phyloP scores from a whole-genome alignment of 2,797 vertebrate genomes.

The Helicolenus hilgendorfi region DNA sequence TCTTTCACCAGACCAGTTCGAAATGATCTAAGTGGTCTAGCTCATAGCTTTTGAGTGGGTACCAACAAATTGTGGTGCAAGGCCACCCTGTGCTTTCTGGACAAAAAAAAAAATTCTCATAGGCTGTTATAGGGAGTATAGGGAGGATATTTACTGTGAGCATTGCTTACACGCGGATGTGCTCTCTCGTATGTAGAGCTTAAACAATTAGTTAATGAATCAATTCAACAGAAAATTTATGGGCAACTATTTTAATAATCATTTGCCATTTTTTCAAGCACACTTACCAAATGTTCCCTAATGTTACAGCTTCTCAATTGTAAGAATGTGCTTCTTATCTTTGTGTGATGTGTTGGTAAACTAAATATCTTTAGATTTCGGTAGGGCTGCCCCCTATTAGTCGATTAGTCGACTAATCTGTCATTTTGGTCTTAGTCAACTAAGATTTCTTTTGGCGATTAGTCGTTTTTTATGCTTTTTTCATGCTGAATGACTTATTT shows the following conservation, averaged over 20 bases:
- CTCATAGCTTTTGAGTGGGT: conserved; percentile 1
- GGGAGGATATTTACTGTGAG: not conserved
- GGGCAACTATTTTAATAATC: not conserved
- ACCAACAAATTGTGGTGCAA: not conserved
- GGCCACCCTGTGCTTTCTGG: conserved; percentile 3
- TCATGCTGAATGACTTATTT: too few relatives aligned
- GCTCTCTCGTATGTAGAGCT: not conserved
- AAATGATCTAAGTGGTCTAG: not conserved
- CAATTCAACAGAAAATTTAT: not conserved
- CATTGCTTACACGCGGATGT: not conserved
- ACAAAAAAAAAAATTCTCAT: not conserved
- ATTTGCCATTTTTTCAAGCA: not conserved
- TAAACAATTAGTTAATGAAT: not conserved
- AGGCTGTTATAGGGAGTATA: not conserved
- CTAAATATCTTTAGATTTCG: not conserved
- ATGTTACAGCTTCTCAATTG: not conserved
- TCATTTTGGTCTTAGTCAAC: too few relatives aligned
- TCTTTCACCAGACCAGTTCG: not conserved
- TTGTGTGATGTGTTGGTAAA: not conserved
- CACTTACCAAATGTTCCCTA: not conserved
- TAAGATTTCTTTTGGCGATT: too few relatives aligned
- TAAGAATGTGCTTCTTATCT: not conserved
- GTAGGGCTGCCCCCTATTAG: too few relatives aligned
- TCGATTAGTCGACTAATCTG: too few relatives aligned
- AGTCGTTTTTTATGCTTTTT: too few relatives aligned